Conservation (phyloP, 2,797 vertebrate genomes). For the Sphenodon punctatus region DNA sequence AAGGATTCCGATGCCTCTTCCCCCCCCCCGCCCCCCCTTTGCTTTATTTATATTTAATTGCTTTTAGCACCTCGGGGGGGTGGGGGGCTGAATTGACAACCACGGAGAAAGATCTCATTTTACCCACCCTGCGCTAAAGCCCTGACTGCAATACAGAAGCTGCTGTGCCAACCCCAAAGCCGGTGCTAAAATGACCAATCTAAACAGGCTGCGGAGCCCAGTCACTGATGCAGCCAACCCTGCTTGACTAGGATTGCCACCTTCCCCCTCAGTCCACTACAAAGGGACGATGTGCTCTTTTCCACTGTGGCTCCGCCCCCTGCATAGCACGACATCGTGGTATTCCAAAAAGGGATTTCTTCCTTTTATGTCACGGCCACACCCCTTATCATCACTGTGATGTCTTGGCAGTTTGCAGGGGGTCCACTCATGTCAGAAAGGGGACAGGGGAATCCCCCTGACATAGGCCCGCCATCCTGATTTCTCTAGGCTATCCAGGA, state of each 20-base stretch:
- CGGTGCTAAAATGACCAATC: not conserved
- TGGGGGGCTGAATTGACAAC: slow-evolving; percentile 1
- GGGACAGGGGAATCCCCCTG: too few species aligned
- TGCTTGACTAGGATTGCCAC: not conserved
- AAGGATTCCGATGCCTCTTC: slow-evolving; percentile 33
- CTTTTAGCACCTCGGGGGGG: not conserved
- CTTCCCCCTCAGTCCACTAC: too few species aligned
- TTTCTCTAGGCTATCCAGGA: too few species aligned
- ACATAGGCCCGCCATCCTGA: too few species aligned
- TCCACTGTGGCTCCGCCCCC: too few species aligned
- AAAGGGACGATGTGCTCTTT: too few species aligned
- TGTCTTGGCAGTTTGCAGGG: too few species aligned
- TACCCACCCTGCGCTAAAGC: not conserved
- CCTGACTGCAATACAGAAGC: not conserved
- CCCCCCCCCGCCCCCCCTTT: not conserved
- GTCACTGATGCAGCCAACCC: fast-evolving
- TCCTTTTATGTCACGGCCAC: too few species aligned
- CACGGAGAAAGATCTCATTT: not conserved
- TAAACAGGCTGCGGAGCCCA: not conserved
- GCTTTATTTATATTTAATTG: slow-evolving; percentile 36
- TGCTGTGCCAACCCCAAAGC: not conserved
- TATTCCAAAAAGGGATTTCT: too few species aligned
- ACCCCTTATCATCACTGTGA: too few species aligned
- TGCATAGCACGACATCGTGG: too few species aligned
- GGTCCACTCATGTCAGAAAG: too few species aligned